Evolutionary conservation across 2,113 vertebrate genomes (phyloP).

Genomic region (Centrocercus urophasianus): DNA sequence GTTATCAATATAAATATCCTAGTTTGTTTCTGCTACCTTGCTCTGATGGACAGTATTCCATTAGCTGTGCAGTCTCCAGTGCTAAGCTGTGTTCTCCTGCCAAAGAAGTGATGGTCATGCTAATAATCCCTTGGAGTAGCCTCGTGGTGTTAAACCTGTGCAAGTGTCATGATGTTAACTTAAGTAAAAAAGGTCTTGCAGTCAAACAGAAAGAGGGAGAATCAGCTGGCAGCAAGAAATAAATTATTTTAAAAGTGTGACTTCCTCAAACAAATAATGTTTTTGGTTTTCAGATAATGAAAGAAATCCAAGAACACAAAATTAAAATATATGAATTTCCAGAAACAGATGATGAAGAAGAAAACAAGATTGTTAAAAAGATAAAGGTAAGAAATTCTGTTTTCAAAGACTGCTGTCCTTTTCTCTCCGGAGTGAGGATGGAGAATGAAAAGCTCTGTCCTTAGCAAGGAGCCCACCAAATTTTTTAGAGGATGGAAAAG

Average conservation of each 20-base stretch:
- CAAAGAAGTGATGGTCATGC: neutral
- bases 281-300: slow-evolving; percentile 89
- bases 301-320: slow-evolving; percentile 99
- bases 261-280: neutral
- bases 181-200: neutral
- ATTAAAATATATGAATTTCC: slow-evolving; percentile 99
- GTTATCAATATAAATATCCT: neutral
- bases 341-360: slow-evolving; percentile 97
- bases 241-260: neutral
- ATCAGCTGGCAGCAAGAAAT: neutral
- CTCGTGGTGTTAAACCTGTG: neutral
- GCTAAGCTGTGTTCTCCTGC: neutral
- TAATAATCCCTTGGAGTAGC: neutral
- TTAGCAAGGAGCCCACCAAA: neutral
- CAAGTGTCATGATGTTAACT: neutral
- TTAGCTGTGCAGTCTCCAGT: neutral
- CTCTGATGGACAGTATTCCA: neutral
- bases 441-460: neutral
- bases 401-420: neutral
- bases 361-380: slow-evolving; percentile 97
- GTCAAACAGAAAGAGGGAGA: neutral
- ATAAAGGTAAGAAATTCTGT: slow-evolving; percentile 86
- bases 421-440: neutral
- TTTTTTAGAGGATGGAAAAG: neutral
- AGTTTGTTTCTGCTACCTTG: neutral